Evolutionary conservation across 30 jellyfish, hydroid and myxozoan genomes (phyloP), one percentile per base, ranked within the genome.

Genomic region (Calvadosia cruxmelitensis): DNA sequence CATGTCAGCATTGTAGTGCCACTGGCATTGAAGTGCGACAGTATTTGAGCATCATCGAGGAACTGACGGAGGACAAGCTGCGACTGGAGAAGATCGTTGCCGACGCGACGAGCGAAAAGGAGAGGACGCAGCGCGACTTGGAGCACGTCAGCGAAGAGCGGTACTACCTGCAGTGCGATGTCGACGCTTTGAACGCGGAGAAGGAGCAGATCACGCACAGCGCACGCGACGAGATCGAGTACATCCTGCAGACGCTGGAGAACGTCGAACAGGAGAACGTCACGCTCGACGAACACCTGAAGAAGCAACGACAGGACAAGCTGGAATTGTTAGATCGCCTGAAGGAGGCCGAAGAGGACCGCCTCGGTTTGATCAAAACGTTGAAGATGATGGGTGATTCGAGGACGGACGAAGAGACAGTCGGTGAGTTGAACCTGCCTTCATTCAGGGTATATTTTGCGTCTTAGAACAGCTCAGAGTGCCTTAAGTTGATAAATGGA

Each of bases 1-100:
- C 20, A 42, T 42, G 57, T 42, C 57, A 10, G 57, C 69, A 53
- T 27, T 13, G 31, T 53, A 27, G 12, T 13, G 31, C 69, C 31
- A 7, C 91, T 35, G 71, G 84, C 27, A 79, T 53, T 51, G 99
- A 91, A 69, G 81, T 83, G 1, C 86, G 95, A 27, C 85, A 79
- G 15, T 91, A 91, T 63, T 85, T 91, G 16, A 62, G 87, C 66
- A 91, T 91, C 73, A 82, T 91, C n/a, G 94, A 91, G 42, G 85
- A 85, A 77, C 84, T 91, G 66, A 91, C 99, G 7, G 99, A 91
- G 74, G 99, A 91, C 71, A 91, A 91, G 74, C 92, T 91, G 20
- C 81, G 99, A 29, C 81, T 91, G 27, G 95, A 91, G 62, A 82
- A 83, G 76, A 20, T 68, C 15, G 79, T 80, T 29, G 52, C 83